Evolutionary conservation across 2,797 vertebrate species (phyloP).

Genomic region (Takifugu ocellatus): DNA sequence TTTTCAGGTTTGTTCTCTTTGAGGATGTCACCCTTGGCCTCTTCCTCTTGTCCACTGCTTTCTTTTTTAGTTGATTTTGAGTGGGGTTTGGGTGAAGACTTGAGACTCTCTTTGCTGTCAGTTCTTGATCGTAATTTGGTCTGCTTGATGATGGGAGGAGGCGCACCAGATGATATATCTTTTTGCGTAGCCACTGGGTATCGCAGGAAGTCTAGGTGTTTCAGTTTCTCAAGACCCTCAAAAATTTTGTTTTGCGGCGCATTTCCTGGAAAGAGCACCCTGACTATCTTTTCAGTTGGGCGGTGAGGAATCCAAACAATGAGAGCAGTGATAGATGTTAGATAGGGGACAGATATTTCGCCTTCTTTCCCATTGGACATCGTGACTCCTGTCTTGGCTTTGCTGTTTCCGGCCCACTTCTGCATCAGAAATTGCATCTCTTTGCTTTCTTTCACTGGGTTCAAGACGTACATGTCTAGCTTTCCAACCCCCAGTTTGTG

Average conservation of each 20-base stretch:
- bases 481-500: slow-evolving; percentile 97
- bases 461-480: slow-evolving; percentile 96
- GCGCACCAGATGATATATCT: slow-evolving; percentile 84
- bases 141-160: slow-evolving; percentile 86
- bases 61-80: slow-evolving; percentile 86
- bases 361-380: slow-evolving; percentile 93
- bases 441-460: slow-evolving; percentile 98
- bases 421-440: slow-evolving; percentile 99
- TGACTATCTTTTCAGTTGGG: slow-evolving; percentile 93
- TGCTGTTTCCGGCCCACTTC: slow-evolving; percentile 98
- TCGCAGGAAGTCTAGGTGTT: slow-evolving; percentile 92
- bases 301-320: slow-evolving; percentile 97
- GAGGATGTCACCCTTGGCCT: slow-evolving; percentile 79
- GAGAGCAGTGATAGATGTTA: slow-evolving; percentile 95
- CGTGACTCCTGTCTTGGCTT: slow-evolving; percentile 96
- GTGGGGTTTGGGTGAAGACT: slow-evolving; percentile 85
- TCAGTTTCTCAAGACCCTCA: slow-evolving; percentile 96
- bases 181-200: slow-evolving; percentile 96
- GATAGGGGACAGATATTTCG: slow-evolving; percentile 97
- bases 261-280: slow-evolving; percentile 97
- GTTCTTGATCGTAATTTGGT: slow-evolving; percentile 93
- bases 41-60: slow-evolving; percentile 80
- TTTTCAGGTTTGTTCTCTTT: slow-evolving; percentile 89
- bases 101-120: slow-evolving; percentile 97
- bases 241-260: slow-evolving; percentile 98